Evolutionary conservation across 64 coral and sea anemone genomes (phyloP).

Genomic region (Hydrozoanthus tunicans): DNA sequence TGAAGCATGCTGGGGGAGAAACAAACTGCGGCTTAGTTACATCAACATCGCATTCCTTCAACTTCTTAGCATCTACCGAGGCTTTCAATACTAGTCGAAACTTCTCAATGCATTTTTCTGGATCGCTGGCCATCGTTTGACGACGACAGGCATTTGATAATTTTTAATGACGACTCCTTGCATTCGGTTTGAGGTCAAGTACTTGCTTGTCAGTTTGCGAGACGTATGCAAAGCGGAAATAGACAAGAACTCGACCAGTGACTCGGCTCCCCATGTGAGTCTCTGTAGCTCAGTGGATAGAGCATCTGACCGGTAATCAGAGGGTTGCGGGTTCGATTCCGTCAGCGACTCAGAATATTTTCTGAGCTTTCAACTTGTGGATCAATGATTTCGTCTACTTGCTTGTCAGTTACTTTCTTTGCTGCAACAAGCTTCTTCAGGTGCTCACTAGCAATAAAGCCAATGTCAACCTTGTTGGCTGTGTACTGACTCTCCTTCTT

Average conservation of each 20-base stretch:
- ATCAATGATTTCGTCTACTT: constrained; percentile 1
- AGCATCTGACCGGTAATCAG: too few relatives aligned
- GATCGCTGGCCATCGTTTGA: constrained; percentile 39
- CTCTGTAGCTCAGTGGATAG: too few relatives aligned
- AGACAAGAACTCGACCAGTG: too few relatives aligned
- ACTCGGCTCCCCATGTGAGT: too few relatives aligned
- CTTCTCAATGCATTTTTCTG: constrained; percentile 33
- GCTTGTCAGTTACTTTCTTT: constrained; percentile 48
- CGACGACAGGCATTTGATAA: neutral
- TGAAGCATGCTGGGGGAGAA: constrained; percentile 1
- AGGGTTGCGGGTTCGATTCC: too few relatives aligned
- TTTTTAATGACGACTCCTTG: constrained; percentile 33
- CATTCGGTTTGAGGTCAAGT: constrained; percentile 23
- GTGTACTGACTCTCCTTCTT: neutral
- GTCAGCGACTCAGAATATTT: too few relatives aligned
- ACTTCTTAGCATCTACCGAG: constrained; percentile 31
- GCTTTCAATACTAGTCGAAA: constrained; percentile 31
- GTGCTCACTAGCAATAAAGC: constrained; percentile 42
- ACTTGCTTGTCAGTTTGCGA: neutral
- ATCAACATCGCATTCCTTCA: constrained; percentile 48
- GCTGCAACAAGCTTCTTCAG: constrained; percentile 42
- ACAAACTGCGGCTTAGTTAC: constrained; percentile 25
- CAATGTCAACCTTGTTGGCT: constrained; percentile 36
- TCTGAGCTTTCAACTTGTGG: too few relatives aligned
- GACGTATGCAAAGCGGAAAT: too few relatives aligned